Conservation (phyloP, 2,113 vertebrate species). For the Lichenostomus cassidix region DNA sequence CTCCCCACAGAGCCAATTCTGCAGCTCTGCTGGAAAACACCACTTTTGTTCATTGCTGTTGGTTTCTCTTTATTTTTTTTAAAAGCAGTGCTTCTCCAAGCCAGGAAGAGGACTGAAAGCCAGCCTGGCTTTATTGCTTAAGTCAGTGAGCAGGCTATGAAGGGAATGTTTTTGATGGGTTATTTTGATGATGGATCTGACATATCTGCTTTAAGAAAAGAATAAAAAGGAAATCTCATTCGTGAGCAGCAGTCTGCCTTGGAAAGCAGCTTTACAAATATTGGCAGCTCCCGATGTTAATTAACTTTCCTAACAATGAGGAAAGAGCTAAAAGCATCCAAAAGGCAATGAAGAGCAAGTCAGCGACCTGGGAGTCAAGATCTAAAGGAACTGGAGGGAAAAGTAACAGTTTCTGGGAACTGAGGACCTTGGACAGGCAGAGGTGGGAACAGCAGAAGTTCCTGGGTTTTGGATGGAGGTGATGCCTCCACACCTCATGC, state of each 20-base stretch:
- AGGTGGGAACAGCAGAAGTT: neutral
- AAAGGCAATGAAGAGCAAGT: neutral
- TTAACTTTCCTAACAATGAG: neutral
- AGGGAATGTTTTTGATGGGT: neutral
- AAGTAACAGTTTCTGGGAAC: rapidly evolving
- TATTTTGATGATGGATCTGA: neutral
- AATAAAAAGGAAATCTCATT: neutral
- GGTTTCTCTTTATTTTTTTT: neutral
- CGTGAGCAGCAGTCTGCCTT: neutral
- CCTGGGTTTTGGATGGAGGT: rapidly evolving
- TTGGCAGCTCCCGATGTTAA: neutral
- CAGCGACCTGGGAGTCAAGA: neutral
- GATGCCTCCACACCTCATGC: neutral
- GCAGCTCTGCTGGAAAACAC: neutral
- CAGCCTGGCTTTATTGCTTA: neutral
- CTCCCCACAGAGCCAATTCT: neutral
- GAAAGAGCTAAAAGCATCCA: neutral
- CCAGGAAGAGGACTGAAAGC: neutral
- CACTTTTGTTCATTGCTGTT: neutral
- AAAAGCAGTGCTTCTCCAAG: neutral
- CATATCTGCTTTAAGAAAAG: neutral
- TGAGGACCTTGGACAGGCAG: neutral
- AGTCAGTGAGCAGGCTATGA: neutral
- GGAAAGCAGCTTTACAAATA: neutral
- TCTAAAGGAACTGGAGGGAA: neutral